Conservation (phyloP, 2,888 invertebrate genomes). For the Drosophila setosimentum region DNA sequence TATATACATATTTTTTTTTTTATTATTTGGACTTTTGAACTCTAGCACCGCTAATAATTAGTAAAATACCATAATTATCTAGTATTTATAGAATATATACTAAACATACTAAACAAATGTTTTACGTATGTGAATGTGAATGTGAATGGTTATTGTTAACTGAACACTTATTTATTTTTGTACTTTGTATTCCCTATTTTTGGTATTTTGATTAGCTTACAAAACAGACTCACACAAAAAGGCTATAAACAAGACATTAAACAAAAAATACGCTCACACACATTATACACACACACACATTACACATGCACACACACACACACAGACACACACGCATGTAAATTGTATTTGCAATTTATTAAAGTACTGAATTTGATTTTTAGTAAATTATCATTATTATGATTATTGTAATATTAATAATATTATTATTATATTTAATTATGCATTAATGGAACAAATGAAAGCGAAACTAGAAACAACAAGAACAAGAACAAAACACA, state of each 20-base stretch:
- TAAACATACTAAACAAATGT: conserved; percentile 15
- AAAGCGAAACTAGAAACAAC: conserved; percentile 35
- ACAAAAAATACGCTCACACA: conserved; percentile 10
- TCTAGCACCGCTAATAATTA: conserved; percentile 40
- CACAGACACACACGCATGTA: conserved; percentile 24
- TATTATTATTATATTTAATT: conserved; percentile 17
- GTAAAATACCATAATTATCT: conserved; percentile 29
- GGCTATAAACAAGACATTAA: conserved; percentile 37
- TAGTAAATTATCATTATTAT: conserved; percentile 42
- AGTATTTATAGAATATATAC: conserved; percentile 41
- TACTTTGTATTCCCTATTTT: conserved; percentile 25
- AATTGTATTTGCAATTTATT: conserved; percentile 56
- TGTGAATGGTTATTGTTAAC: conserved; percentile 48
- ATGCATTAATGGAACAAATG: conserved; percentile 39
- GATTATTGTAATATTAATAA: conserved; percentile 17
- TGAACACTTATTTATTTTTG: conserved; percentile 57
- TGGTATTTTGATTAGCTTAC: conserved; percentile 18
- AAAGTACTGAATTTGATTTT: conserved; percentile 63
- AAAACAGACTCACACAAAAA: conserved; percentile 21
- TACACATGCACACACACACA: conserved; percentile 2
- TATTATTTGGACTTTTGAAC: conserved; percentile 38
- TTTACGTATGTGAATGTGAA: conserved; percentile 18
- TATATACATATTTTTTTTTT: conserved; percentile 10
- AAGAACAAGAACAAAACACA: conserved; percentile 8
- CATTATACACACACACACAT: conserved; percentile 13